Percentiles rank a stretch among this genome's conserved stretches.
Conservation (phyloP, 2,113 vertebrate species). For the Ancistrus triradiatus region DNA sequence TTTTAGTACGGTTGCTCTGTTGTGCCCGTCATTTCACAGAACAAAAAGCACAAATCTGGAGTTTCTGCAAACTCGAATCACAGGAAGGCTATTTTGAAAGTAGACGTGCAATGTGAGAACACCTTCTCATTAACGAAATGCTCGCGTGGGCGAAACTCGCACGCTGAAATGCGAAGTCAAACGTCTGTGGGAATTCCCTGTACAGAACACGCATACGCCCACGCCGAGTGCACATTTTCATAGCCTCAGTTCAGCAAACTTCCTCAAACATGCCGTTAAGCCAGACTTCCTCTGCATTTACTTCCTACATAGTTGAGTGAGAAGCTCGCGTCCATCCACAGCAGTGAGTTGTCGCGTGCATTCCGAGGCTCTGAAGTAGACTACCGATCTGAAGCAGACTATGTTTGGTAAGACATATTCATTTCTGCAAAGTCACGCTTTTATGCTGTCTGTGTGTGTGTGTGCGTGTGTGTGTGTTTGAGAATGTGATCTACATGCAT, state of each 20-base stretch:
- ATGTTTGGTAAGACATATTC: constrained; percentile 40
- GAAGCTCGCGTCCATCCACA: constrained; percentile 6
- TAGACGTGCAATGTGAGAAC: not conserved
- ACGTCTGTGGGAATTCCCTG: constrained; percentile 36
- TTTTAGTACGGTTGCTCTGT: too few species aligned
- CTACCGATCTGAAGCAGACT: constrained; percentile 3
- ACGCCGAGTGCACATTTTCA: constrained; percentile 29
- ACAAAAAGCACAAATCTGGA: too few species aligned
- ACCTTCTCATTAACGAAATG: not conserved
- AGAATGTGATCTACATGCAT: not conserved
- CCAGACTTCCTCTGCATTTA: constrained; percentile 41
- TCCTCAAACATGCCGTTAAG: constrained; percentile 49
- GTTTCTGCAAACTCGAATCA: too few species aligned
- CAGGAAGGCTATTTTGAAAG: too few species aligned
- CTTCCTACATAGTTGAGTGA: constrained; percentile 33
- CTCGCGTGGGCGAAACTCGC: not conserved
- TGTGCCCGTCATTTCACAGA: too few species aligned
- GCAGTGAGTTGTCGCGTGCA: constrained; percentile 1
- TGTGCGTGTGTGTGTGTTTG: not conserved
- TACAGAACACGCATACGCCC: constrained; percentile 21
- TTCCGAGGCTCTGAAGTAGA: constrained; percentile 8
- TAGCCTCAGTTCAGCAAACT: constrained; percentile 41
- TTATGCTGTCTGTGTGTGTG: too few species aligned
- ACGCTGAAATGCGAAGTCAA: not conserved
- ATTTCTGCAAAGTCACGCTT: not conserved